phyloP scores from a whole-genome alignment of 2,888 invertebrate genomes.

The Vanessa cardui region DNA sequence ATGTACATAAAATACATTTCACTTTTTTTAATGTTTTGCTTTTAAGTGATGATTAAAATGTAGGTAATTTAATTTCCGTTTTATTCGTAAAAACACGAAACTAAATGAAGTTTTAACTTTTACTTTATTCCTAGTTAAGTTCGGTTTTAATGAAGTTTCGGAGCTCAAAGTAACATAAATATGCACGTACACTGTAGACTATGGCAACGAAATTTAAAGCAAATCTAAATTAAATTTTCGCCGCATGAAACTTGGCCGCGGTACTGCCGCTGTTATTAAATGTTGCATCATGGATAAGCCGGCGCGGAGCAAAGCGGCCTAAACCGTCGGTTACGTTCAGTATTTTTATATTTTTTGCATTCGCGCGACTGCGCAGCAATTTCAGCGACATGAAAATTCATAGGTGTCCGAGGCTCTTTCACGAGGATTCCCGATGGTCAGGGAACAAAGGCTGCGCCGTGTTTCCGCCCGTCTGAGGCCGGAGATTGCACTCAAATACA shows the following conservation, averaged over 20 bases:
- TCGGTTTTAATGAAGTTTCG: not conserved
- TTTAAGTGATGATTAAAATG: no score
- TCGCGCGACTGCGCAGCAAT: constrained; percentile 29
- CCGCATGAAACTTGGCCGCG: constrained; percentile 3
- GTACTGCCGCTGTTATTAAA: constrained; percentile 14
- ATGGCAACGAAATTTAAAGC: constrained; percentile 1
- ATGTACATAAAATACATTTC: no score
- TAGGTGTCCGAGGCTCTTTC: constrained; percentile 33
- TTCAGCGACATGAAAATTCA: constrained; percentile 34
- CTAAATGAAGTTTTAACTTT: no score
- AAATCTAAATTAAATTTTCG: constrained; percentile 12
- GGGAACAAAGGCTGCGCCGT: constrained; percentile 49
- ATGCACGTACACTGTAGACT: not conserved
- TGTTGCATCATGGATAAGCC: constrained; percentile 16
- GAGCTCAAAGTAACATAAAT: not conserved
- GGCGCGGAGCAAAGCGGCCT: constrained; percentile 7
- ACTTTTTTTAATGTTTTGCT: no score
- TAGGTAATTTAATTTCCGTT: no score
- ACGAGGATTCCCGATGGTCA: constrained; percentile 22
- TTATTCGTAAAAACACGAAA: no score
- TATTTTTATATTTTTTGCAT: constrained; percentile 16
- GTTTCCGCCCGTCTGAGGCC: constrained; percentile 43
- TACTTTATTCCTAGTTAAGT: no score
- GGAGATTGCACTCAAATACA: constrained; percentile 64
- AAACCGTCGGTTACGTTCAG: constrained; percentile 7